Evolutionary conservation across 2,797 vertebrate genomes (phyloP), one percentile per base, ranked within the genome.

Genomic region (Arnoldichthys spilopterus): DNA sequence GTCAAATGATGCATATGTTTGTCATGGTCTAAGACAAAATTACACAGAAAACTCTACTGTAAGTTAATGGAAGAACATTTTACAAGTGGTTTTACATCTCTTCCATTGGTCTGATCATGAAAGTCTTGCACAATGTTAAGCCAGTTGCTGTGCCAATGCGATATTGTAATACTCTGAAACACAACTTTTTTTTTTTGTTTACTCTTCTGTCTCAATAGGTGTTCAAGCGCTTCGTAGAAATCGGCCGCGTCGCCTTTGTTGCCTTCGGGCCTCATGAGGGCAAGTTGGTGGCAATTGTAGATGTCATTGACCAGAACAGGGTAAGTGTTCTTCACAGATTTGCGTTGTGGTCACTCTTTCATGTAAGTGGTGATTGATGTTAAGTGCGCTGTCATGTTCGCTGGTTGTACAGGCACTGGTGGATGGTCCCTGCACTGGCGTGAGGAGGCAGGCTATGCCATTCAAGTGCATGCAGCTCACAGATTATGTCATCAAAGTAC

Each of bases 391-490:
- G 3, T 12, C 54, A n/a, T 76, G 26, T 2, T 20, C 32, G n/a
- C 26, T 54, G 20, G 67, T 11, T 51, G 15, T 70, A 16, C 32
- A 99, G 97, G 97, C 96, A n/a, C 91, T 98, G 72, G 94, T 99
- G 9, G 97, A 99, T 88, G 97, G 96, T 9, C 97, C 96, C 15
- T 99, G 97, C 93, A 94, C 92, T 54, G 96, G 93, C 6, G 97
- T 98, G 80, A 97, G 94, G 89, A 96, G 97, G 78, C 96, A 99
- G 77, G 88, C 96, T 9, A 96, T 98, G 98, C 97, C 98, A 15
- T 99, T 99, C 92, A 99, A 99, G 85, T 97, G 96, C 86, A 97
- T 99, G 97, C 98, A 99, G 90, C 95, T 99, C 83, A 99, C 98
- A 7, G 96, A 99, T 87, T 98, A 97, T 30, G 94, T 98, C 85